Base-by-base conservation (phyloP, 2,888 invertebrate species). In the Heliconius ethilla region DNA sequence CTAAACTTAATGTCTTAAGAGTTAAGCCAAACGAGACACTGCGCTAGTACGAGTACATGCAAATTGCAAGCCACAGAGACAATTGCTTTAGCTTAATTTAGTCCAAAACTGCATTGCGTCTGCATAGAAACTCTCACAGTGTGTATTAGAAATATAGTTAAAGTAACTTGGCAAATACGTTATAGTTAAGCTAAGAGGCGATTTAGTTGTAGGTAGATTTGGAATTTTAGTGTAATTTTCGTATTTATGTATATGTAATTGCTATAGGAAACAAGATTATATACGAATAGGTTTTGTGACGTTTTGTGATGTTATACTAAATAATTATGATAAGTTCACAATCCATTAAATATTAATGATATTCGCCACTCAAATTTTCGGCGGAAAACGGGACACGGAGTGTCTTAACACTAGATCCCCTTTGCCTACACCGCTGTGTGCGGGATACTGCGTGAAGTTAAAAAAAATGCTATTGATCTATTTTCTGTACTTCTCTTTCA, bases 71-170 rank as follows among this genome's bases (percentile, higher is more conserved):
- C 81, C 81, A 79, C 82, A 78, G 81, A 83, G 84, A 85, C 84
- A 85, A 85, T 86, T 85, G 84, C 83, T 83, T 80, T 75, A 82
- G 86, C 84, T 87, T 86, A 88, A 89, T 89, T 89, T 87, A 86
- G 85, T 83, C 84, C 84, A 82, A 81, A 86, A 86, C 84, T 89
- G 85, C 87, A 86, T 81, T 75, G 78, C 87, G 87, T 88, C 86
- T 89, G 86, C 87, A 88, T 86, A 86, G 84, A 84, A 84, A 83
- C 82, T 82, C 81, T 85, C 85, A 86, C 74, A 67, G 81, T 83
- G 55, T 59, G 11, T 69, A 69, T 45, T 69, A 45, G 25, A 69
- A 40, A 7, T 40, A 69, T 67, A 67, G 13, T 67, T 67, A 40
- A 25, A 67, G 37, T 67, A 25, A 25, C 37, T 67, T 67, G 40